A percentile compares a stretch with the other conserved stretches of the same genome.
phyloP scores from a whole-genome alignment of 2,797 vertebrate genomes.

The Neosilurus mollespiculum region DNA sequence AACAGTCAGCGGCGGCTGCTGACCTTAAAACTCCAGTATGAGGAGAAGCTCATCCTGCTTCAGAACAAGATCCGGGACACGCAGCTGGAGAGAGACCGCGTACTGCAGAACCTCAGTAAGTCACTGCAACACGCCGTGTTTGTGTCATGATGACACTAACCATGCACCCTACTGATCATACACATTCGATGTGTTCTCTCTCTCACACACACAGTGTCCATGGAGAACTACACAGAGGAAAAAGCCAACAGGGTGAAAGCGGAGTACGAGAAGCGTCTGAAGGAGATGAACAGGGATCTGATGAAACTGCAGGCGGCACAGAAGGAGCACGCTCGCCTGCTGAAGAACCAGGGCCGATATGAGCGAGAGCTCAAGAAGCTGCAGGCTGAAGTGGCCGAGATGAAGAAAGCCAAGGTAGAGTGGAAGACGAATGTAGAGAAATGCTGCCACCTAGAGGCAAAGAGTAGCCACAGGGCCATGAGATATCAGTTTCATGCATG shows the following conservation, averaged over 20 bases:
- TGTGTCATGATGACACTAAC: neutral
- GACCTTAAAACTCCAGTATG: conserved; percentile 93
- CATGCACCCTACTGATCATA: neutral
- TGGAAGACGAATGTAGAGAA: neutral
- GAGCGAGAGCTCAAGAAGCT: conserved; percentile 95
- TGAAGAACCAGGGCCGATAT: conserved; percentile 93
- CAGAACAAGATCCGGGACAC: conserved; percentile 98
- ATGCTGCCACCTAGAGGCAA: conserved; percentile 33
- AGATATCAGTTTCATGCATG: neutral
- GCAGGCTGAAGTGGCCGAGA: conserved; percentile 89
- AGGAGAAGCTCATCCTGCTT: conserved; percentile 93
- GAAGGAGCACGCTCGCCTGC: conserved; percentile 91
- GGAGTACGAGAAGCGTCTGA: conserved; percentile 92
- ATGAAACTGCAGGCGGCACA: conserved; percentile 92
- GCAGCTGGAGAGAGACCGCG: conserved; percentile 92
- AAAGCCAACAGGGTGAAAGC: conserved; percentile 91
- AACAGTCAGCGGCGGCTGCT: conserved; percentile 93
- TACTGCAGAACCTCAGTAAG: conserved; percentile 97
- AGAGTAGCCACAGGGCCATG: neutral
- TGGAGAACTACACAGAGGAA: conserved; percentile 98
- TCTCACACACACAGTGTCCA: conserved; percentile 77
- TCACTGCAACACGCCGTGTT: neutral
- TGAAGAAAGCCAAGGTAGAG: conserved; percentile 96
- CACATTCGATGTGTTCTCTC: neutral
- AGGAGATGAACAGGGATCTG: conserved; percentile 96